Conservation (phyloP, 1,140 invertebrate genomes). For the Lasaia peninsularis region DNA sequence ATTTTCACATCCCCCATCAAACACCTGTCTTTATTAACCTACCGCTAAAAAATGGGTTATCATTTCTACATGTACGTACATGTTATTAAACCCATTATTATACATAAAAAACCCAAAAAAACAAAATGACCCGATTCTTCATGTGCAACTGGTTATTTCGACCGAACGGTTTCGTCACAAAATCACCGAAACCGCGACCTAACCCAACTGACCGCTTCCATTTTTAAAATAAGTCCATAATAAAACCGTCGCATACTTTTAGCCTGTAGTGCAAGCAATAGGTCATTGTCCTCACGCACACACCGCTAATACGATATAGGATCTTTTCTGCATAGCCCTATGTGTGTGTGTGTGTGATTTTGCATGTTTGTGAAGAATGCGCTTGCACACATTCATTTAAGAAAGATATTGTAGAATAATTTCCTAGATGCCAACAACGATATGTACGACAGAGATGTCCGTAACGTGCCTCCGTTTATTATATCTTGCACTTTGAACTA, state of each 20-base stretch:
- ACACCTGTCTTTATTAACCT: too few species aligned
- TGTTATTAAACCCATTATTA: too few species aligned
- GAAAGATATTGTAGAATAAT: conserved; percentile 74
- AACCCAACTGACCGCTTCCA: conserved; percentile 63
- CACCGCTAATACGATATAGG: conserved; percentile 33
- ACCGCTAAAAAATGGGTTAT: too few species aligned
- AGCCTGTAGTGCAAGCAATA: conserved; percentile 68
- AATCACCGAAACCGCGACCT: conserved; percentile 50
- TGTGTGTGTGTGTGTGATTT: conserved; percentile 62
- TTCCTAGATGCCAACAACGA: conserved; percentile 68
- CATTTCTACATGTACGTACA: too few species aligned
- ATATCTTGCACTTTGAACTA: conserved; percentile 6
- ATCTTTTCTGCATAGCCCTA: conserved; percentile 46
- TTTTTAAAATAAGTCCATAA: conserved; percentile 77
- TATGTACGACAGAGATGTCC: conserved; percentile 11
- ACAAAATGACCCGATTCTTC: too few species aligned
- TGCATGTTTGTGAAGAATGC: conserved; percentile 74
- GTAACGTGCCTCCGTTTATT: background rate
- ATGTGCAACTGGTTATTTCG: conserved; percentile 15
- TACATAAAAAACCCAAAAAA: too few species aligned
- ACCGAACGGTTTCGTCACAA: conserved; percentile 9
- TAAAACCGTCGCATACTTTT: conserved; percentile 75
- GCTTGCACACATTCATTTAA: conserved; percentile 58
- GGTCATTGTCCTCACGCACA: conserved; percentile 72
- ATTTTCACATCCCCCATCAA: too few species aligned